Evolutionary conservation across 2,113 vertebrate species (phyloP).

Genomic region (Syngnathus scovelli): DNA sequence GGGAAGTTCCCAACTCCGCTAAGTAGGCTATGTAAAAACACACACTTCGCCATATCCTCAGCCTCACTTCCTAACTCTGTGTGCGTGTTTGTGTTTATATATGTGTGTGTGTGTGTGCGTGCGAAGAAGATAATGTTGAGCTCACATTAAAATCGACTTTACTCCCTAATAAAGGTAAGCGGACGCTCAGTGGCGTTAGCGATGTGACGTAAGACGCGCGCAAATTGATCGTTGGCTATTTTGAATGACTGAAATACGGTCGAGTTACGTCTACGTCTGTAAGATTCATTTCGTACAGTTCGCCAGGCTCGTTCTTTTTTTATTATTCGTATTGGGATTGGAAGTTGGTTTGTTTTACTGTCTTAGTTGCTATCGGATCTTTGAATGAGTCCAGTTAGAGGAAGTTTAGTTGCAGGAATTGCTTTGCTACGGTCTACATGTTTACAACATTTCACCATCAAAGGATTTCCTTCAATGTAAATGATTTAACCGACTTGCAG

Average conservation of each 20-base stretch:
- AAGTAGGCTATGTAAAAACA: slow-evolving; percentile 69
- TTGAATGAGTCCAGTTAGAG: neutral
- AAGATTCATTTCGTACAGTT: neutral
- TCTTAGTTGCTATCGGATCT: neutral
- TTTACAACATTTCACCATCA: neutral
- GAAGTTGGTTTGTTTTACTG: neutral
- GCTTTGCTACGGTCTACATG: neutral
- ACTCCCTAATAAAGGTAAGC: slow-evolving; percentile 72
- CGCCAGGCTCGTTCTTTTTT: neutral
- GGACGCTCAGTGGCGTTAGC: slow-evolving; percentile 1
- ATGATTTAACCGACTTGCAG: neutral
- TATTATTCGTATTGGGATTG: neutral
- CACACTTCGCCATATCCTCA: slow-evolving; percentile 70
- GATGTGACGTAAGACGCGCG: neutral
- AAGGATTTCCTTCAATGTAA: neutral
- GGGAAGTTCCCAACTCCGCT: slow-evolving; percentile 77
- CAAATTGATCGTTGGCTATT: neutral
- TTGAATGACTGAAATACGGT: neutral
- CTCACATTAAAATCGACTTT: slow-evolving; percentile 40
- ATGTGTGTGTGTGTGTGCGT: slow-evolving; percentile 30
- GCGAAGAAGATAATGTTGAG: slow-evolving; percentile 49
- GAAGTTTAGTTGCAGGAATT: slow-evolving; percentile 4
- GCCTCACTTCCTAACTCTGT: slow-evolving; percentile 37
- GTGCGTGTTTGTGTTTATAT: neutral
- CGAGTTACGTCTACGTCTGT: neutral